A percentile compares a stretch with the other conserved stretches of the same genome.
These are phyloP conservation scores for Boulengeromyrus knoepffleri DNA, from an alignment of 2,113 vertebrate species.

Conservation along the genomic window DNA sequence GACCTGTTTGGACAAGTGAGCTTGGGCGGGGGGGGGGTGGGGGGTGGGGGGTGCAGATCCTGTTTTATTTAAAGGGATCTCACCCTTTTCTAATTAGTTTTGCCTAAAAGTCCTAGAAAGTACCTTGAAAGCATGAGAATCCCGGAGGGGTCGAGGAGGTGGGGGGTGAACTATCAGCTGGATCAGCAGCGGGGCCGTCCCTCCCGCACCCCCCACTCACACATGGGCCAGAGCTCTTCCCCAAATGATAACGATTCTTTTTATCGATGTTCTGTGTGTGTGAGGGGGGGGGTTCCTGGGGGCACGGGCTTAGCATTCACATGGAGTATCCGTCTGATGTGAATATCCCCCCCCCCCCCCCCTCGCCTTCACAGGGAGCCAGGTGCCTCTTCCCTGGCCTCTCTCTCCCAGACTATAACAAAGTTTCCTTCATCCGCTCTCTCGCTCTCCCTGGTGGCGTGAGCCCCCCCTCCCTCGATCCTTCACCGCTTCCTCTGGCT, in stretches of 20 bases:
- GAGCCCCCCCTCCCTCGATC: not conserved
- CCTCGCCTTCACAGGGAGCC: not conserved
- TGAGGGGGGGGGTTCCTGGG: not conserved
- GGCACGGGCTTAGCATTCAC: constrained; percentile 38
- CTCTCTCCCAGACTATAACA: not conserved
- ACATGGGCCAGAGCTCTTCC: not conserved
- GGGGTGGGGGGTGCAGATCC: constrained; percentile 25
- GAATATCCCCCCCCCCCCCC: constrained; percentile 25
- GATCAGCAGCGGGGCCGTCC: constrained; percentile 11
- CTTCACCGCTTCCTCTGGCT: not conserved
- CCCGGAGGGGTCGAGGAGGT: not conserved
- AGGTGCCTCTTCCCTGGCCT: constrained; percentile 13
- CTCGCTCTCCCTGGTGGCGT: not conserved
- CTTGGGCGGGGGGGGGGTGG: too few relatives aligned
- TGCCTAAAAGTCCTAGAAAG: constrained; percentile 34
- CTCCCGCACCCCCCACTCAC: not conserved
- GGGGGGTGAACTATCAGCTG: constrained; percentile 1
- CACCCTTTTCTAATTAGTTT: constrained; percentile 41
- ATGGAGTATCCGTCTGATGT: constrained; percentile 36
- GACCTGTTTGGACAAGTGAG: constrained; percentile 42
- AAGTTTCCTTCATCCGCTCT: not conserved
- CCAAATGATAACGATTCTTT: constrained; percentile 15
- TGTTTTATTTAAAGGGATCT: constrained; percentile 48
- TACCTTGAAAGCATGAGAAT: constrained; percentile 28
- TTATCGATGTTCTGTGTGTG: constrained; percentile 9